phyloP scores from a whole-genome alignment of 2,113 vertebrate species.

The Neolamprologus brichardi region DNA sequence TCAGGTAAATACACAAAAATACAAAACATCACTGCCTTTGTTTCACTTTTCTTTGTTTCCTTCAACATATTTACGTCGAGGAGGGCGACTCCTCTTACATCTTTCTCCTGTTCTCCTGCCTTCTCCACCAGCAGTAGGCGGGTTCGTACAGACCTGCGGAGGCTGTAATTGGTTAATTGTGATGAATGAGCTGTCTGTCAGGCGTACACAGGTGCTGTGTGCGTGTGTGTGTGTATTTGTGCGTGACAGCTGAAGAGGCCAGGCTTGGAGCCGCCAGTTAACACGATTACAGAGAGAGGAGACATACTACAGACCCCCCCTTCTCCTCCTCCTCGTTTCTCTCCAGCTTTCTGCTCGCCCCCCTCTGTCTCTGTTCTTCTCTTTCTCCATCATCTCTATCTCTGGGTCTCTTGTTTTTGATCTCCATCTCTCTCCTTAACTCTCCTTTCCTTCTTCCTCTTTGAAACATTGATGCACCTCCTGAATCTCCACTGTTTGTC shows the following conservation, averaged over 20 bases:
- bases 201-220: constrained; percentile 74
- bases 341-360: neutral
- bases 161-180: constrained; percentile 80
- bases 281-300: constrained; percentile 76
- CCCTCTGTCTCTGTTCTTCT: neutral
- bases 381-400: neutral
- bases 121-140: constrained; percentile 51
- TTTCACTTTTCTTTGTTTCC: neutral
- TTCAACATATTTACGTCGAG: neutral
- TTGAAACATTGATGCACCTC: neutral
- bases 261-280: constrained; percentile 71
- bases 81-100: neutral
- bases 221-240: constrained; percentile 53
- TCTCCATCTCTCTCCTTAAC: constrained; percentile 32
- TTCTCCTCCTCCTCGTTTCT: neutral
- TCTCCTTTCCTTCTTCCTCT: neutral
- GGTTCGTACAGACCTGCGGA: constrained; percentile 67
- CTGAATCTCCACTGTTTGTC: neutral
- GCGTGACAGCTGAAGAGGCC: constrained; percentile 70
- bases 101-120: constrained; percentile 12
- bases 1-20: constrained; percentile 71
- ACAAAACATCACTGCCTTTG: neutral
- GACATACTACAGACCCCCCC: constrained; percentile 56
- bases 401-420: neutral
- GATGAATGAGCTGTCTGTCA: constrained; percentile 81